phyloP scores from a whole-genome alignment of 1,140 invertebrate genomes.

The Drosophila tsacasi region DNA sequence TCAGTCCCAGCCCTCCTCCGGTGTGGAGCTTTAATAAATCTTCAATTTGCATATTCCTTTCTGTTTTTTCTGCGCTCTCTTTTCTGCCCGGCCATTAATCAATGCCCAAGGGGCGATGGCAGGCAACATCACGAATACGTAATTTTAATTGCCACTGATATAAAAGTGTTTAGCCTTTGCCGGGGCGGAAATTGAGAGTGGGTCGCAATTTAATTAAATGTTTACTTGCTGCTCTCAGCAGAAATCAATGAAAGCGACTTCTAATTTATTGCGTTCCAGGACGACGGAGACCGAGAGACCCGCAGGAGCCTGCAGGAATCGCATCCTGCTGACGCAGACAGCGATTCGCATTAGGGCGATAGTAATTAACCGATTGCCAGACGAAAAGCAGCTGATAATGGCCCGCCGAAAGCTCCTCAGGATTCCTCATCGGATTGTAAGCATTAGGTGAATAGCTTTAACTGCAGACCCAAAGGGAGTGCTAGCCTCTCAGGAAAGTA shows the following conservation, averaged over 20 bases:
- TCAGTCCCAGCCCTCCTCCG: neutral
- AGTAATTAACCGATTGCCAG: slow-evolving; percentile 63
- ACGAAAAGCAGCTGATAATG: slow-evolving; percentile 39
- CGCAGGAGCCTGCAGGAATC: slow-evolving; percentile 24
- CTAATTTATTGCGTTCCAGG: slow-evolving; percentile 56
- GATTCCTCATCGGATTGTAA: neutral
- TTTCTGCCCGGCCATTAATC: slow-evolving; percentile 49
- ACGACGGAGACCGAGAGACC: slow-evolving; percentile 6
- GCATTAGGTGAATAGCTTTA: slow-evolving; percentile 11
- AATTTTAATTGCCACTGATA: slow-evolving; percentile 60
- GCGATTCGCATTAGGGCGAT: slow-evolving; percentile 38
- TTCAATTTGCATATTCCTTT: slow-evolving; percentile 44
- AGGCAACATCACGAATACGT: slow-evolving; percentile 52
- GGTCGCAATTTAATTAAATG: slow-evolving; percentile 60
- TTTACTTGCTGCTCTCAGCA: slow-evolving; percentile 61
- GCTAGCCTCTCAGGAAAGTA: slow-evolving; percentile 2
- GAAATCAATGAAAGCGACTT: slow-evolving; percentile 56
- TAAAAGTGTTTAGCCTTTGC: slow-evolving; percentile 57
- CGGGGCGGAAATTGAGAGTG: neutral
- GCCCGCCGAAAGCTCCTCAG: neutral
- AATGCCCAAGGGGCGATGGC: slow-evolving; percentile 40
- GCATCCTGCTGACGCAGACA: slow-evolving; percentile 50
- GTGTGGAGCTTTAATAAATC: slow-evolving; percentile 50
- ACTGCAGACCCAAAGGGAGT: neutral
- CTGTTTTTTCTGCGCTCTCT: slow-evolving; percentile 14